Evolutionary conservation across 2,113 vertebrate species (phyloP).

Genomic region (Fulmarus glacialis): DNA sequence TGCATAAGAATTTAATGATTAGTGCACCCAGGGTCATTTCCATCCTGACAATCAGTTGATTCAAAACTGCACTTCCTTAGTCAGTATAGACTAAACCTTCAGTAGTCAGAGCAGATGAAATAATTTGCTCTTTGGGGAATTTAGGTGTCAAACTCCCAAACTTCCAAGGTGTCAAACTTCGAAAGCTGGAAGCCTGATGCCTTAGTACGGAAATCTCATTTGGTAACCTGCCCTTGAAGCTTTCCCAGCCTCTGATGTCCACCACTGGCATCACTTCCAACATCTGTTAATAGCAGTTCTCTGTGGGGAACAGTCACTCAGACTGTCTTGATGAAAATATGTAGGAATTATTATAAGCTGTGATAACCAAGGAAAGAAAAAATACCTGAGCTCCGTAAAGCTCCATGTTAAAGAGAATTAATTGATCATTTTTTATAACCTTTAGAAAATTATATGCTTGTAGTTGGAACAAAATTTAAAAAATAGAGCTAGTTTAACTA

Average conservation of each 20-base stretch:
- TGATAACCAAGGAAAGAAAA: not conserved
- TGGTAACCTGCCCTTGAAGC: not conserved
- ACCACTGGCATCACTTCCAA: not conserved
- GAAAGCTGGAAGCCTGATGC: not conserved
- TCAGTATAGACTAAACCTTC: not conserved
- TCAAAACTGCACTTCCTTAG: not conserved
- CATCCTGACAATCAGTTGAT: not conserved
- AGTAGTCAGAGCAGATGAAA: not conserved
- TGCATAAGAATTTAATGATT: not conserved
- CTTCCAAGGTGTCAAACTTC: not conserved
- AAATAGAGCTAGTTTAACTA: not conserved
- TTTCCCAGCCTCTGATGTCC: not conserved
- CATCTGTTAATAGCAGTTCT: not conserved
- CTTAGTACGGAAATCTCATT: not conserved
- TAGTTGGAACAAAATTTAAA: not conserved
- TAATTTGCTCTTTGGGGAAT: not conserved
- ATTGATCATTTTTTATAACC: not conserved
- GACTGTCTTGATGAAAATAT: not conserved
- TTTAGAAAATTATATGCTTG: not conserved
- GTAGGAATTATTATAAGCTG: not conserved
- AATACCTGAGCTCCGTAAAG: not conserved
- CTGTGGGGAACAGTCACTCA: not conserved
- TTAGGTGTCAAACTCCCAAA: not conserved
- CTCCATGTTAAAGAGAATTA: not conserved
- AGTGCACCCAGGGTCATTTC: not conserved